These are phyloP conservation scores for Oreocharis arfaki DNA, from an alignment of 2,113 vertebrate species.

Conservation along the genomic window DNA sequence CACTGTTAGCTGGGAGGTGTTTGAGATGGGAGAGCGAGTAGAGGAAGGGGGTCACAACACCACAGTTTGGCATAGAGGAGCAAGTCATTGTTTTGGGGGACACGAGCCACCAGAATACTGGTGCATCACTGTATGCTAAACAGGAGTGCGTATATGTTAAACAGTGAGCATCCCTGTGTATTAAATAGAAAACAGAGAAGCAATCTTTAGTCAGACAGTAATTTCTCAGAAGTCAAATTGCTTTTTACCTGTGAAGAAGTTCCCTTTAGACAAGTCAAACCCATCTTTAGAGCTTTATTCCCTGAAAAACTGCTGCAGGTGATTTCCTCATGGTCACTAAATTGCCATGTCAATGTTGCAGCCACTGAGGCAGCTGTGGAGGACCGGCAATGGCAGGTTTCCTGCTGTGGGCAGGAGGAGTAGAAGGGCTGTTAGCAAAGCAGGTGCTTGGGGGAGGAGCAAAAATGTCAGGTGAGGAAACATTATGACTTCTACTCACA, in stretches of 20 bases:
- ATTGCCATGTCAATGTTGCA: neutral
- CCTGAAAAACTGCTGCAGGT: neutral
- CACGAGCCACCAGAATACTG: neutral
- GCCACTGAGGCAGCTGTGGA: neutral
- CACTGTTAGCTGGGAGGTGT: neutral
- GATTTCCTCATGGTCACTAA: neutral
- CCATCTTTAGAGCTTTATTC: neutral
- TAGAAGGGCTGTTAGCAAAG: neutral
- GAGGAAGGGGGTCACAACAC: neutral
- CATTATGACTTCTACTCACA: neutral
- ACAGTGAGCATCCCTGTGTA: neutral
- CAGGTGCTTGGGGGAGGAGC: neutral
- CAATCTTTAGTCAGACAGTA: neutral
- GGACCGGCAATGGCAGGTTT: neutral
- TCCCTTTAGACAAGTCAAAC: neutral
- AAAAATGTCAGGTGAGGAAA: neutral
- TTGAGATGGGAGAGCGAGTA: accelerated
- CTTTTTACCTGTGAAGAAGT: neutral
- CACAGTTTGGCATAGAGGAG: neutral
- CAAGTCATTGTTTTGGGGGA: neutral
- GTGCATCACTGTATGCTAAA: neutral
- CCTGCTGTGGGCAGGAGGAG: neutral
- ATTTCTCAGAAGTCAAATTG: neutral
- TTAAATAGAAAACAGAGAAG: neutral
- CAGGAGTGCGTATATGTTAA: neutral